A percentile compares a stretch with the other conserved stretches of the same genome.
Conservation (phyloP, 2,113 vertebrate genomes). For the Pelusios castaneus region DNA sequence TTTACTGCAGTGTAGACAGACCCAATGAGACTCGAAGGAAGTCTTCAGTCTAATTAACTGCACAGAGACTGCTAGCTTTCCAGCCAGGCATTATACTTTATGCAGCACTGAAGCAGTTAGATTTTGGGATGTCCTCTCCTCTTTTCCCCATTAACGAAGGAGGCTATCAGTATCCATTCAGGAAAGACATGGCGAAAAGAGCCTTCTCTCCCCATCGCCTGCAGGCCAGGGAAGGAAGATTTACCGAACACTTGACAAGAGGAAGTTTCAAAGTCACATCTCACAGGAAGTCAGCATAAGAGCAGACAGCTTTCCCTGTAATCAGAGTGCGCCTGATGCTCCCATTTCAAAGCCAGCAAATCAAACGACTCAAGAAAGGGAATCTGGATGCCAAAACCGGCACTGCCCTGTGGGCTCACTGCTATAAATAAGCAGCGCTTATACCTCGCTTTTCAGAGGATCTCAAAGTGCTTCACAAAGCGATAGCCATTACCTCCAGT, state of each 20-base stretch:
- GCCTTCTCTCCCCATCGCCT: accelerated
- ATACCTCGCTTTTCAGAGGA: not conserved
- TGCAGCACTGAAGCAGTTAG: not conserved
- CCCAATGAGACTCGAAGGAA: not conserved
- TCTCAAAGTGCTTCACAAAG: not conserved
- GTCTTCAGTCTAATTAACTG: accelerated
- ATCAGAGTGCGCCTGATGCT: not conserved
- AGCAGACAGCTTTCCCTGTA: not conserved
- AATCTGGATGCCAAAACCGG: not conserved
- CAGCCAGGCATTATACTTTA: not conserved
- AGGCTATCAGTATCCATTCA: not conserved
- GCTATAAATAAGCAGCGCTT: not conserved
- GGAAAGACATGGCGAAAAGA: not conserved
- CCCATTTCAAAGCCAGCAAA: not conserved
- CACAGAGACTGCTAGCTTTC: not conserved
- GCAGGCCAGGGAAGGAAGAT: not conserved
- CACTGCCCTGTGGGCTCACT: accelerated
- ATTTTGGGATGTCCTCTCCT: no score
- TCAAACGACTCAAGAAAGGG: not conserved
- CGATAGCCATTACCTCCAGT: accelerated
- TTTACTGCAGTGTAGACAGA: not conserved
- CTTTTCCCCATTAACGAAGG: not conserved
- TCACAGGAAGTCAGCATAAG: not conserved
- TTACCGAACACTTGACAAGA: accelerated
- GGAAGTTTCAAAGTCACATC: not conserved